Conservation (phyloP, 2,113 vertebrate species). For the Bombycilla garrulus region DNA sequence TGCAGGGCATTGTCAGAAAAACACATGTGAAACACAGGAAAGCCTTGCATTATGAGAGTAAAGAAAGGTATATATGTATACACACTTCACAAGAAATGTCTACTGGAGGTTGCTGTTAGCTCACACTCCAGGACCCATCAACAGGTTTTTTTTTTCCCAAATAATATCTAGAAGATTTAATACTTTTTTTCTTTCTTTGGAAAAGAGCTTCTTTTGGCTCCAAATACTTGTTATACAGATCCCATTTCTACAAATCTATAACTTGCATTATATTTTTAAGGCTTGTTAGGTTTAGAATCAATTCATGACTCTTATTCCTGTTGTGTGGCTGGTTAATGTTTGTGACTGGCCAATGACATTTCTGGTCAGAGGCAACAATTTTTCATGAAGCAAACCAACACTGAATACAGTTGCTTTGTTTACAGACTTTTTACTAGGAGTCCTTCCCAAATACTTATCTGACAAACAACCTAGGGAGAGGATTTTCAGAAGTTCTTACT, state of each 20-base stretch:
- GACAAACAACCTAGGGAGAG: background rate
- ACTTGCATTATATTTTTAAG: background rate
- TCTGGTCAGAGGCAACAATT: background rate
- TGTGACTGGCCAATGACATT: background rate
- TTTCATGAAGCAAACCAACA: background rate
- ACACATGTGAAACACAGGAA: background rate
- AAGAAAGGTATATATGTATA: background rate
- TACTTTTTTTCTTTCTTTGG: background rate
- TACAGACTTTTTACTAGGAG: background rate
- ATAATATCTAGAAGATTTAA: background rate
- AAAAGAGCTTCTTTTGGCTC: background rate
- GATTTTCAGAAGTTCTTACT: background rate
- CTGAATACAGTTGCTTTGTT: background rate
- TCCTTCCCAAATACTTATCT: background rate
- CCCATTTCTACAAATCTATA: background rate
- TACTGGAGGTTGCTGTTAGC: background rate
- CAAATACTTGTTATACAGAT: background rate
- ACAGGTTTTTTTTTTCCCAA: background rate
- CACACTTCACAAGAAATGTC: background rate
- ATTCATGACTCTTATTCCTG: background rate
- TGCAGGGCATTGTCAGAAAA: background rate
- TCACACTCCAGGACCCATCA: background rate
- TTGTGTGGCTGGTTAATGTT: background rate
- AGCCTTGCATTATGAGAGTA: background rate
- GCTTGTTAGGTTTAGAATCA: background rate